Conservation (phyloP, 2,113 vertebrate species). For the Gallinago media region DNA sequence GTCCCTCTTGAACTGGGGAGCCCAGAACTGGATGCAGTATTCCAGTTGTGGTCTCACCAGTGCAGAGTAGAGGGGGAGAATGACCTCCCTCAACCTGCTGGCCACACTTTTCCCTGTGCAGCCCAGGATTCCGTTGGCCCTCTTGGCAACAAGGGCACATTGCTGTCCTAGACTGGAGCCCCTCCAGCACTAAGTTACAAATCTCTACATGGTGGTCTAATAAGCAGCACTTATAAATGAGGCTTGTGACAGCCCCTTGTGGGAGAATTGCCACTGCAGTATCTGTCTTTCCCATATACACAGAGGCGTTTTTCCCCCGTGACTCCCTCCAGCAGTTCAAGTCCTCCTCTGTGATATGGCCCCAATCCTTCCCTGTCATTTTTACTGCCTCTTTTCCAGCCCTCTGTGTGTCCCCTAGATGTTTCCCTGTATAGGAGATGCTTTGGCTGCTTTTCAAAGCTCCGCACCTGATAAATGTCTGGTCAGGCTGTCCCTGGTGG, state of each 20-base stretch:
- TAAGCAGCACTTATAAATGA: neutral
- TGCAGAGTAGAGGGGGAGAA: no score
- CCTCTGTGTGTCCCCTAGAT: neutral
- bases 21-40: no score
- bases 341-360: neutral
- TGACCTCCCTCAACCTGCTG: no score
- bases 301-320: neutral
- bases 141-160: no score
- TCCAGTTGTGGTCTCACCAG: no score
- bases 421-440: neutral
- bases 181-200: neutral
- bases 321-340: neutral
- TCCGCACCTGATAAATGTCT: neutral
- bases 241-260: neutral
- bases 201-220: neutral
- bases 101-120: no score
- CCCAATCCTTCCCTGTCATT: neutral
- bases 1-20: no score
- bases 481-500: neutral
- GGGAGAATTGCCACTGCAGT: neutral
- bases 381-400: neutral
- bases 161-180: neutral
- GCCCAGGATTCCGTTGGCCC: no score
- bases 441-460: neutral
- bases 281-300: neutral